Evolutionary conservation across 2,113 vertebrate genomes (phyloP).

Genomic region (Aptenodytes forsteri): DNA sequence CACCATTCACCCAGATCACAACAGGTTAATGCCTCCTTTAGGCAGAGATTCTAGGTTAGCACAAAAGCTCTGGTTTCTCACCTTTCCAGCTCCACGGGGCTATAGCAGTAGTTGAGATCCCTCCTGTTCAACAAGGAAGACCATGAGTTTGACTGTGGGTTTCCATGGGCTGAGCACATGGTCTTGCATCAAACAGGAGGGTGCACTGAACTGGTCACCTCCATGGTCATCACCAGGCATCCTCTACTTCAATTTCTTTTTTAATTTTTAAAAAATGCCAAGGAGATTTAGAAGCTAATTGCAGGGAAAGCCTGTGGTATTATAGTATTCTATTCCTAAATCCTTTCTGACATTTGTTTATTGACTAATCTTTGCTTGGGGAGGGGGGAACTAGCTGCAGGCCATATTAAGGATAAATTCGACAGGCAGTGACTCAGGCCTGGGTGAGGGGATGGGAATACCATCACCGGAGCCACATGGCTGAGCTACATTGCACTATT

Average conservation of each 20-base stretch:
- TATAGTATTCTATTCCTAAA: neutral
- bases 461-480: neutral
- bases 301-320: neutral
- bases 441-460: neutral
- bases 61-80: neutral
- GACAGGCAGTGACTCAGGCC: neutral
- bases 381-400: neutral
- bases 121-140: neutral
- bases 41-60: neutral
- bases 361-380: neutral
- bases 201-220: neutral
- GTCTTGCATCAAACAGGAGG: neutral
- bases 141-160: neutral
- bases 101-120: neutral
- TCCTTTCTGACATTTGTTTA: neutral
- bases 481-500: neutral
- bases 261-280: neutral
- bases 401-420: neutral
- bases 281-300: constrained; percentile 1
- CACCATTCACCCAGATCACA: neutral
- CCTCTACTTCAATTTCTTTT: neutral
- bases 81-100: neutral
- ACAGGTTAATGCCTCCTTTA: neutral
- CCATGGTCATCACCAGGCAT: neutral
- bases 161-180: neutral